Evolutionary conservation across 92 coral and sea anemone genomes (phyloP).

Genomic region (Porites cylindrica): DNA sequence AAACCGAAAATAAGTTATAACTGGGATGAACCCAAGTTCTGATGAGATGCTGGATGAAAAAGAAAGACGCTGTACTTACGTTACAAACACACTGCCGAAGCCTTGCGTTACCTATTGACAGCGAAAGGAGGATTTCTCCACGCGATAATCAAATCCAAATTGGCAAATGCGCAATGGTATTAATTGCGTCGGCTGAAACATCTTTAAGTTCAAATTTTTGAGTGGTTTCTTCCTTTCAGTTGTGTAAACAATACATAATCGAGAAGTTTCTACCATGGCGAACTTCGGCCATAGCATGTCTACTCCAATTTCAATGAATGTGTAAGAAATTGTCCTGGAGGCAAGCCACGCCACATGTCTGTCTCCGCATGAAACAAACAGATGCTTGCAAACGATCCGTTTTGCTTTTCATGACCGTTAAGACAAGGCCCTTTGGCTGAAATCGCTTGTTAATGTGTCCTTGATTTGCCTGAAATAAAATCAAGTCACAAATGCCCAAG

Average conservation of each 20-base stretch:
- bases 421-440: too few relatives aligned
- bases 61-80: conserved; percentile 9
- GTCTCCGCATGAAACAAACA: conserved; percentile 26
- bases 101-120: neutral
- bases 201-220: too few relatives aligned
- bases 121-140: neutral
- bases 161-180: too few relatives aligned
- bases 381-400: neutral
- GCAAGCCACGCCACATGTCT: conserved; percentile 48
- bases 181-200: too few relatives aligned
- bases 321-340: conserved; percentile 16
- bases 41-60: too few relatives aligned
- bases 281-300: neutral
- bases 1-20: too few relatives aligned
- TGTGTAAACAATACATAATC: neutral
- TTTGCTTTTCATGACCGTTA: neutral
- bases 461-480: too few relatives aligned
- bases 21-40: too few relatives aligned
- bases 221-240: too few relatives aligned
- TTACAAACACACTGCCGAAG: neutral
- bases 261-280: neutral
- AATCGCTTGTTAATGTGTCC: too few relatives aligned
- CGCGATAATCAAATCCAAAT: too few relatives aligned
- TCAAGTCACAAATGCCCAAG: neutral
- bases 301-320: neutral